Evolutionary conservation across 2,888 invertebrate species (phyloP).

Genomic region (Diogma glabrata): DNA sequence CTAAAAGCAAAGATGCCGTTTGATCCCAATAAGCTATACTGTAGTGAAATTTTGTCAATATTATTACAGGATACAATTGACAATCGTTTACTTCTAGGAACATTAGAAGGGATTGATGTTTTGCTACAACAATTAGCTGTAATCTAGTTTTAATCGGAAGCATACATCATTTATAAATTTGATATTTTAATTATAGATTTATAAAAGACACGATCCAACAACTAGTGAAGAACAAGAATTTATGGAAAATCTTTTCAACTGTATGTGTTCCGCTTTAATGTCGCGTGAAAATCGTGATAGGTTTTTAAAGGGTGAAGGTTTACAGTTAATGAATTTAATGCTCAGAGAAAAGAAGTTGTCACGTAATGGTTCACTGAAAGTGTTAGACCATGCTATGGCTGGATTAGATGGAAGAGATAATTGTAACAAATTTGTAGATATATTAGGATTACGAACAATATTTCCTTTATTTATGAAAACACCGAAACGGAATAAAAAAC

Average conservation of each 20-base stretch:
- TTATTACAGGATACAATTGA: conserved; percentile 81
- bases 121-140: conserved; percentile 88
- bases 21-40: conserved; percentile 90
- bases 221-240: conserved; percentile 91
- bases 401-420: conserved; percentile 90
- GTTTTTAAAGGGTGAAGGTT: conserved; percentile 91
- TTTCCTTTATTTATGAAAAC: conserved; percentile 99
- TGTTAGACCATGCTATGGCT: conserved; percentile 93
- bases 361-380: conserved; percentile 90
- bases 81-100: conserved; percentile 72
- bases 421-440: conserved; percentile 96
- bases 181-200: conserved; percentile 35
- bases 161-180: background rate
- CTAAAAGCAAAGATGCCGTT: conserved; percentile 80
- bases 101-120: conserved; percentile 91
- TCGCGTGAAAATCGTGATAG: conserved; percentile 75
- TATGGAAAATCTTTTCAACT: conserved; percentile 98
- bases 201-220: conserved; percentile 87
- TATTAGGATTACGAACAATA: conserved; percentile 87
- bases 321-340: conserved; percentile 99
- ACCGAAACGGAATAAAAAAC: conserved; percentile 71
- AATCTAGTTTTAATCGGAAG: too few relatives aligned
- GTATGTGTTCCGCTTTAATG: conserved; percentile 88
- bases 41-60: conserved; percentile 92
- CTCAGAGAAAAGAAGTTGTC: conserved; percentile 90